Evolutionary conservation across 2,888 invertebrate genomes (phyloP).

Genomic region (Microctonus brassicae): DNA sequence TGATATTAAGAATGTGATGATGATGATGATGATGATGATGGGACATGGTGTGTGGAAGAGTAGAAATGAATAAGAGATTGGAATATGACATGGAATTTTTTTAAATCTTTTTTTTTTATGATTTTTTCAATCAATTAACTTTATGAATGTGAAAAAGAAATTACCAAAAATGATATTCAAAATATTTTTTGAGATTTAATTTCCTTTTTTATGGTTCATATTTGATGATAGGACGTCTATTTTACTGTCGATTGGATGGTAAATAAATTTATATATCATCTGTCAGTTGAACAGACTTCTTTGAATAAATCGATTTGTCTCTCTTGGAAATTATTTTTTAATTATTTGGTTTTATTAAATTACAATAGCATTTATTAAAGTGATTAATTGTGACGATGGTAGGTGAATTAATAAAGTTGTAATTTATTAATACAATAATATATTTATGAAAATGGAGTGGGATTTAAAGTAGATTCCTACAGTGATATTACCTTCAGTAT

Average conservation of each 20-base stretch:
- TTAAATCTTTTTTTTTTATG: neutral
- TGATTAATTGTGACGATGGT: too few species aligned
- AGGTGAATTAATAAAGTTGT: neutral
- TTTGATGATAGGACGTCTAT: neutral
- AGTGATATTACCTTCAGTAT: slow-evolving; percentile 4
- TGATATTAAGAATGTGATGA: neutral
- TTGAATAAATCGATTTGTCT: too few species aligned
- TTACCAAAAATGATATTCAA: neutral
- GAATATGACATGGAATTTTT: neutral
- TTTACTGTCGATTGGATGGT: neutral
- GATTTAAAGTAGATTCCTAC: neutral
- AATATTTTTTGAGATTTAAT: neutral
- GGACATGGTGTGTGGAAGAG: neutral
- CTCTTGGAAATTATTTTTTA: neutral
- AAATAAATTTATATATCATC: neutral
- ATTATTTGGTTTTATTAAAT: too few species aligned
- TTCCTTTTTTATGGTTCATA: too few species aligned
- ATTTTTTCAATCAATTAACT: too few species aligned
- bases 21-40: neutral
- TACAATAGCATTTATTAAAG: too few species aligned
- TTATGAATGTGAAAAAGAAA: too few species aligned
- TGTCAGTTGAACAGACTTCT: neutral
- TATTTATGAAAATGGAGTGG: too few species aligned
- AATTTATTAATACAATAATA: too few species aligned
- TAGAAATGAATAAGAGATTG: neutral